Conservation (phyloP, 2,888 invertebrate species). For the Callosobruchus maculatus region DNA sequence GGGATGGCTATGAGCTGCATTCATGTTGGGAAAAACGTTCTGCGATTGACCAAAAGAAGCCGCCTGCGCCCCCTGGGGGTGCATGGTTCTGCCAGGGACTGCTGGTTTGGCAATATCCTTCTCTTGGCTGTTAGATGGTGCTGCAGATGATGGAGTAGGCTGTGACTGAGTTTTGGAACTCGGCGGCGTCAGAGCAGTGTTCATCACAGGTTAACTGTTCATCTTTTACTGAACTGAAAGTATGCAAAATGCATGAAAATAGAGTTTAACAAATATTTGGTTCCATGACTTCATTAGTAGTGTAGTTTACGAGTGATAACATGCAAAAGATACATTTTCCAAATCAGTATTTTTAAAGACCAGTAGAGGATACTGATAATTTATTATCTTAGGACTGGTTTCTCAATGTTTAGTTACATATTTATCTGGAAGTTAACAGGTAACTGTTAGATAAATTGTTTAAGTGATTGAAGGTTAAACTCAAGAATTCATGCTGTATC, state of each 20-base stretch:
- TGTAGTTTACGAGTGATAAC: too few species aligned
- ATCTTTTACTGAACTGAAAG: neutral
- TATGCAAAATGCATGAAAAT: neutral
- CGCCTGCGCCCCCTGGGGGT: constrained; percentile 38
- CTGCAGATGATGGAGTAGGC: neutral
- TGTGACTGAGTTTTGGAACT: neutral
- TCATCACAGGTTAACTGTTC: neutral
- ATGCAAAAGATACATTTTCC: too few species aligned
- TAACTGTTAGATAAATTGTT: too few species aligned
- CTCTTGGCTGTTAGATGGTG: neutral
- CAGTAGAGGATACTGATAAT: too few species aligned
- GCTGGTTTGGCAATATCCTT: neutral
- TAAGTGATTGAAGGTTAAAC: too few species aligned
- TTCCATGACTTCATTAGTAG: too few species aligned
- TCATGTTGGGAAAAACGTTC: constrained; percentile 31
- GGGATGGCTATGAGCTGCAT: constrained; percentile 32
- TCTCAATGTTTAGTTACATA: too few species aligned
- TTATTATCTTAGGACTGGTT: too few species aligned
- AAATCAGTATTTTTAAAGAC: too few species aligned
- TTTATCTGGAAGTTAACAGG: too few species aligned
- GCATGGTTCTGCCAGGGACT: constrained; percentile 36
- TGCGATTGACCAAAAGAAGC: constrained; percentile 37
- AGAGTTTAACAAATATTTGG: too few species aligned
- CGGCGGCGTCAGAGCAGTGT: neutral
- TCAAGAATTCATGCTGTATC: too few species aligned